Evolutionary conservation across 2,888 invertebrate species (phyloP), one percentile per base, ranked within the genome.

Genomic region (Nomada lathburiana): DNA sequence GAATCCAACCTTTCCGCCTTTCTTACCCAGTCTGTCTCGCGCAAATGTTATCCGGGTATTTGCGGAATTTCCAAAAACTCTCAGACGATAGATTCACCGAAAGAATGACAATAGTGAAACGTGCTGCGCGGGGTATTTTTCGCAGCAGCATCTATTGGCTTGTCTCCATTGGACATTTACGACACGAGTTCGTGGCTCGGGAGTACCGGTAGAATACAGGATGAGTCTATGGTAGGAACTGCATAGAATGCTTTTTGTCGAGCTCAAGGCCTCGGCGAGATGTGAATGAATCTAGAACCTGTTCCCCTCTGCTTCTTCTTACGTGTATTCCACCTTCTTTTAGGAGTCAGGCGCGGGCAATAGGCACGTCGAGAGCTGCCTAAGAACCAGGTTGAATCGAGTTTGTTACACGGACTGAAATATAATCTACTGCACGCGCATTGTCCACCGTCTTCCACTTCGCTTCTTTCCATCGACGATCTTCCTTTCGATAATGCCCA

Each of bases 271-370:
- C 92, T 90, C 82, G 82, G 69, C 80, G 88, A 89, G 92, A 92
- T 88, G 92, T 92, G 92, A 92, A 92, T 92, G 92, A 92, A 91
- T 92, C 91, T 92, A 92, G 91, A 92, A 92, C 92, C 92, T 92
- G 92, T 92, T 92, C 88, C 89, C 87, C 86, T 85, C 83, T 86
- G 84, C 73, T 88, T 85, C 87, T 88, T 88, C 87, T 90, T 89
- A 86, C 86, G 84, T 78, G 86, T 84, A 80, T 74, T 80, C 83
- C 85, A 80, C 64, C 86, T 86, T 81, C 87, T 88, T 85, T 77
- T 80, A 65, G 77, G 69, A 86, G 86, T 73, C 84, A 83, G 76
- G 68, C 77, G 50, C 75, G 70, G 71, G 76, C 80, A 62, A 84
- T 86, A 84, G 83, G 82, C 77, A 84, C 80, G 83, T 82, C 82